Evolutionary conservation across 2,888 invertebrate genomes (phyloP), one percentile per base, ranked within the genome.

Genomic region (Phaedon cochleariae): DNA sequence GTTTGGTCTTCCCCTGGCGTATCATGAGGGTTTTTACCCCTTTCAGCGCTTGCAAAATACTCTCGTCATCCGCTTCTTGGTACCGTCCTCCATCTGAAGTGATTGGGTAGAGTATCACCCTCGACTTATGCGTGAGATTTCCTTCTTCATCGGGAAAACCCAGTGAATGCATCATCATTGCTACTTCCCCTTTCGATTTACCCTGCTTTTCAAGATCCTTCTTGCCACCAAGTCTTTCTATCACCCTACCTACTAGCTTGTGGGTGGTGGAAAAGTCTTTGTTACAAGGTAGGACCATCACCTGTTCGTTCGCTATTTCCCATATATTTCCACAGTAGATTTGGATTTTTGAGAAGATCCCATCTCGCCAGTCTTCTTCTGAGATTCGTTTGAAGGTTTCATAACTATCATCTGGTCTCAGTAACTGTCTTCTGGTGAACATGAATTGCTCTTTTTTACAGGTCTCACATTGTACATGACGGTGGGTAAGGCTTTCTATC

Each of bases 131-230:
- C 10, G 12, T 26, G 10, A 68, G 37, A 12, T 73, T 65, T 17
- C 70, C 68, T 10, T 66, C 65, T 18, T 60, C 52, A 22, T 71
- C 65, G 4, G 71, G 69, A 18, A 70, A 68, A 21, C 69, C 65
- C 15, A 70, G 52, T 6, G 67, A 49, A 20, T 67, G 64, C 1
- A 53, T n/a, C 69, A 67, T 71, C 63, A 63, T 67, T 12, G 70
- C 68, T 5, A 61, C 64, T 51, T 61, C 67, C 1, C 68, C 68
- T 21, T 55, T 20, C 26, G 15, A 22, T 45, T 57, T 66, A 10
- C 48, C 41, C 51, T 68, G 68, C 18, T 55, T 62, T 12, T 45
- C 4, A 10, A 63, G 68, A 10, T 62, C 62, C 10, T 62, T 55
- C 15, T 54, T 53, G 2, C 64, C 64, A 21, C 64, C 64, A 37